Evolutionary conservation across 2,888 invertebrate species (phyloP), one percentile per base, ranked within the genome.

Genomic region (Heliconius hortense): DNA sequence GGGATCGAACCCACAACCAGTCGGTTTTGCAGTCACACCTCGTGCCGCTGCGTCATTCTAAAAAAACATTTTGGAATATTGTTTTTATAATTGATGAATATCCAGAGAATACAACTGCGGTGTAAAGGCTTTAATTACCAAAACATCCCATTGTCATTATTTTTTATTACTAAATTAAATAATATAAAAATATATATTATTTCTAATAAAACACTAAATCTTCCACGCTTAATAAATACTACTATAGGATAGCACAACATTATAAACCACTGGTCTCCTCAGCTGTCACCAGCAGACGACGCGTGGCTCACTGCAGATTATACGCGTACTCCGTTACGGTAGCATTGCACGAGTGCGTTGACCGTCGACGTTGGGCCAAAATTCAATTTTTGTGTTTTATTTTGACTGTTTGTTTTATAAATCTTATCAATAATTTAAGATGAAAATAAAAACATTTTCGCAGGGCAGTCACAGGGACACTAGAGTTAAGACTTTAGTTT

Each of bases 251-350:
- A 39, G 43, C 59, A 68, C 48, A 74, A 68, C 76, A 77, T 77
- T 78, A 79, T 35, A 71, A 68, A 78, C 60, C 75, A 74, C 79
- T 80, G 81, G 81, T 77, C 81, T 80, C 76, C 73, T 76, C 74
- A 78, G 35, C 78, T 78, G 78, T 77, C 78, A 77, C 15, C 8
- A 13, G 48, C 77, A 76, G 73, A 69, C 75, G 72, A 72, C 66
- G 66, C 66, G 71, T 72, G 66, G 35, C 43, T 24, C 35, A 24
- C 53, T 56, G 59, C 15, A 66, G 35, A 60, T 60, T 75, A 75
- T 67, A 56, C 39, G 59, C 66, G n/a, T 72, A 48, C 31, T 56
- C 28, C 43, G 67, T 72, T 60, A 72, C 56, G 73, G 64, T 64
- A 28, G 5, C 13, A 26, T 35, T 11, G 21, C 24, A 18, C 1